A percentile compares a stretch with the other conserved stretches of the same genome.
phyloP scores from a whole-genome alignment of 2,888 invertebrate species.

The Stratiomys singularior region DNA sequence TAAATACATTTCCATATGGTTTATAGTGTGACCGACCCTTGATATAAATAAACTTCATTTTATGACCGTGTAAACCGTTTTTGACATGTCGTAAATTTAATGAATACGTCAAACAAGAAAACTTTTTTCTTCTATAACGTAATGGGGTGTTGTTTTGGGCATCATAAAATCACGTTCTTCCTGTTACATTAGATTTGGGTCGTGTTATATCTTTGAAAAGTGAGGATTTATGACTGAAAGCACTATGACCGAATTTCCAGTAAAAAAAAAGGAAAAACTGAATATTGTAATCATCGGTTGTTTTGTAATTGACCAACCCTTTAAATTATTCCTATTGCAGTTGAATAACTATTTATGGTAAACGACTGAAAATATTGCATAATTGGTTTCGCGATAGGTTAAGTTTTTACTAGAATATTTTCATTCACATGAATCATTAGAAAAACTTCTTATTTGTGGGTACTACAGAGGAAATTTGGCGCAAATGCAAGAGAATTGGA shows the following conservation, averaged over 20 bases:
- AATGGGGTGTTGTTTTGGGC: slow-evolving; percentile 43
- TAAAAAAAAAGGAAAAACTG: slow-evolving; percentile 2
- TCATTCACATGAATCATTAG: too few relatives aligned
- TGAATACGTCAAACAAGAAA: slow-evolving; percentile 49
- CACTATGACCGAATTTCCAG: slow-evolving; percentile 2
- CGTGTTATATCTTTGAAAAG: not conserved
- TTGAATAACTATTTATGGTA: too few relatives aligned
- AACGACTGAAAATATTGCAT: too few relatives aligned
- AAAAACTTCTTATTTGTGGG: too few relatives aligned
- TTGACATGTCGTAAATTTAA: slow-evolving; percentile 52
- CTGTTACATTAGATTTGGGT: not conserved
- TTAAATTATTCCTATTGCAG: slow-evolving; percentile 29
- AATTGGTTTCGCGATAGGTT: too few relatives aligned
- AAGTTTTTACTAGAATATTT: too few relatives aligned
- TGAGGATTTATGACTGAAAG: slow-evolving; percentile 27
- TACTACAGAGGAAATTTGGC: too few relatives aligned
- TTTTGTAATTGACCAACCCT: slow-evolving; percentile 39
- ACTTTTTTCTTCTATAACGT: slow-evolving; percentile 10
- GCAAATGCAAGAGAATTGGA: too few relatives aligned
- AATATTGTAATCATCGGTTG: not conserved
- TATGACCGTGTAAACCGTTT: slow-evolving; percentile 44
- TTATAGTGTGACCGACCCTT: slow-evolving; percentile 8
- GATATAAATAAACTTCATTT: slow-evolving; percentile 22
- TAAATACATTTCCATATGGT: not conserved
- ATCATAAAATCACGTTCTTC: slow-evolving; percentile 21